A percentile compares a stretch with the other conserved stretches of the same genome.
Conservation (phyloP, 2,797 vertebrate genomes). For the Ammospiza maritima region DNA sequence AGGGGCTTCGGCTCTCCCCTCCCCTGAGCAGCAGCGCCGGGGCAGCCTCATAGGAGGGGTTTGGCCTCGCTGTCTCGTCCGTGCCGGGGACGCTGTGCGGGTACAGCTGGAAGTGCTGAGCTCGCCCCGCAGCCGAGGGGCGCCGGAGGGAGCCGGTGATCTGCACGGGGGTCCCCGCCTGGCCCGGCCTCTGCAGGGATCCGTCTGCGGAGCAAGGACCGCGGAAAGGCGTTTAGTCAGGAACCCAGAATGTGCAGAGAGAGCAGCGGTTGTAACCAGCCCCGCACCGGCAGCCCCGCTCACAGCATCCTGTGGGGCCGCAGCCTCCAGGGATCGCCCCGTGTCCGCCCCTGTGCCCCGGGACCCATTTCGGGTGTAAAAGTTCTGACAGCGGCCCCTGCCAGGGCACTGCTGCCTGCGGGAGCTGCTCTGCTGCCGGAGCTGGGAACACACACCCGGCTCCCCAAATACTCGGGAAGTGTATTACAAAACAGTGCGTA, state of each 20-base stretch:
- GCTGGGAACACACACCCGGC: rapidly evolving
- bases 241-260: rapidly evolving
- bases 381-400: rapidly evolving
- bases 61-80: conserved; percentile 76
- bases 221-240: neutral
- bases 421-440: neutral
- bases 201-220: conserved; percentile 66
- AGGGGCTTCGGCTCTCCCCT: conserved; percentile 80
- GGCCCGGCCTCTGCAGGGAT: conserved; percentile 74
- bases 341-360: neutral
- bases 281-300: neutral
- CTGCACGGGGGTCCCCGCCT: conserved; percentile 72
- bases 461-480: rapidly evolving
- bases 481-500: rapidly evolving
- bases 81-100: conserved; percentile 65
- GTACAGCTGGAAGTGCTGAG: conserved; percentile 76
- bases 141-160: conserved; percentile 73
- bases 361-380: neutral
- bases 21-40: conserved; percentile 71
- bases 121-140: conserved; percentile 35
- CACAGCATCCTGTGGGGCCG: rapidly evolving
- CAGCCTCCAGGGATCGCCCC: rapidly evolving
- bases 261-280: neutral
- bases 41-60: conserved; percentile 69
- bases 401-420: neutral